Percentiles rank a stretch among this genome's conserved stretches.
These are phyloP conservation scores for Oxygymnocypris stewartii DNA, from an alignment of 2,113 vertebrate species.

Conservation along the genomic window DNA sequence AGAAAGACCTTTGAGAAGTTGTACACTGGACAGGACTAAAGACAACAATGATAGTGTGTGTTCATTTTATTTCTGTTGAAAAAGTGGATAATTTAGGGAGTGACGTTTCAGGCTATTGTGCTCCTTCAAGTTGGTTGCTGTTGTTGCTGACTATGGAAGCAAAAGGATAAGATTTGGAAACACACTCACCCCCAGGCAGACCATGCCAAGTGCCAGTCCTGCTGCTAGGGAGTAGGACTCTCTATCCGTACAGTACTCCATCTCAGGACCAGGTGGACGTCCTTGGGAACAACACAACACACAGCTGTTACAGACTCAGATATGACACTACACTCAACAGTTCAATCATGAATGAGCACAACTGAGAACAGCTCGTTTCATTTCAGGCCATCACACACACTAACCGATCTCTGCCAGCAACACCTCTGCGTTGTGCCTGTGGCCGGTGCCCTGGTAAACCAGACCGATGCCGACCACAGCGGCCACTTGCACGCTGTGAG, in stretches of 20 bases:
- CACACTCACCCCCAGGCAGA: conserved; percentile 91
- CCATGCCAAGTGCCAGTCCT: conserved; percentile 95
- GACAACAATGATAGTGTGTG: background rate
- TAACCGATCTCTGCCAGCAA: conserved; percentile 93
- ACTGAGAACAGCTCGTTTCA: background rate
- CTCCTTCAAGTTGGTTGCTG: background rate
- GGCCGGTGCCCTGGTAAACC: conserved; percentile 93
- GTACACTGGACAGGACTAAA: background rate
- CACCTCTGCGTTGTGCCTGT: conserved; percentile 93
- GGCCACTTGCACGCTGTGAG: conserved; percentile 96
- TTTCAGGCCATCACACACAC: background rate
- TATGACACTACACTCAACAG: background rate
- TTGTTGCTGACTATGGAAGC: background rate
- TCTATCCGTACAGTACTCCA: conserved; percentile 97
- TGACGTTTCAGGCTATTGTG: background rate
- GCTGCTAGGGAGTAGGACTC: conserved; percentile 96
- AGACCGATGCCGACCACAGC: conserved; percentile 92
- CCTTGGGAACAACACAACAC: conserved; percentile 61
- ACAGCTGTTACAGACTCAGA: background rate
- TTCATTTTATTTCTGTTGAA: background rate
- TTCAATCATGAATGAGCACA: background rate
- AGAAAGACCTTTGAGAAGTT: background rate
- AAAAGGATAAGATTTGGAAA: background rate
- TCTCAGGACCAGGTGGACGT: conserved; percentile 94
- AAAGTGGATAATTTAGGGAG: background rate